These are phyloP conservation scores for Aepyceros melampus DNA, from an alignment of 2,113 vertebrate genomes.

Conservation along the genomic window DNA sequence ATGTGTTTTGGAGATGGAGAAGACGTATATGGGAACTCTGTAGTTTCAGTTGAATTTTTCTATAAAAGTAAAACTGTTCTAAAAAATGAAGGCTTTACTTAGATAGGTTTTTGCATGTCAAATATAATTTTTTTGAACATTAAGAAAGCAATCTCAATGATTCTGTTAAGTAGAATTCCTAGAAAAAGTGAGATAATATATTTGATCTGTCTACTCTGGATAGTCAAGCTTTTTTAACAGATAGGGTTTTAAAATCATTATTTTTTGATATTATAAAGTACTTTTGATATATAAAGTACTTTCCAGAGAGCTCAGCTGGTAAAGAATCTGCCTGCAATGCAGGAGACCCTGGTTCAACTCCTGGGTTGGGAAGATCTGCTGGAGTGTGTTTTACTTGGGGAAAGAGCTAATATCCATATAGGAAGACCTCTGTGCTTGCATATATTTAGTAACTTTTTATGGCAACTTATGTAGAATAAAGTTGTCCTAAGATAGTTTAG, in stretches of 20 bases:
- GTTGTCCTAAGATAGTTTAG: background rate
- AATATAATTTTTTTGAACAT: background rate
- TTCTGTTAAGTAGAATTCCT: background rate
- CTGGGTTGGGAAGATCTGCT: background rate
- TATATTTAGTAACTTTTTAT: background rate
- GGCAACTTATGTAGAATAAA: background rate
- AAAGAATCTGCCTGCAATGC: background rate
- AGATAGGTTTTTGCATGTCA: background rate
- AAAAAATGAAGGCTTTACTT: background rate
- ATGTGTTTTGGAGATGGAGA: background rate
- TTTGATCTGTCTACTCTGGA: background rate
- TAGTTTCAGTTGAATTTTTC: background rate
- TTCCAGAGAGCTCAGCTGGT: background rate
- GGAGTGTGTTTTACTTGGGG: background rate
- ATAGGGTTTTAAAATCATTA: background rate
- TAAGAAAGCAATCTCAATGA: background rate
- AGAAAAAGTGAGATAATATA: conserved; percentile 7
- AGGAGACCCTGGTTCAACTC: background rate
- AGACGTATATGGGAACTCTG: rapidly evolving
- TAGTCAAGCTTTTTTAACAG: conserved; percentile 10
- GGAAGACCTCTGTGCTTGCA: background rate
- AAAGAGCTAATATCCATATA: background rate
- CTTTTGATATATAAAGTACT: background rate
- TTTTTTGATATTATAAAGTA: background rate
- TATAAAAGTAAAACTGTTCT: background rate